Evolutionary conservation across 2,888 invertebrate species (phyloP).

Genomic region (Dolomedes plantarius): DNA sequence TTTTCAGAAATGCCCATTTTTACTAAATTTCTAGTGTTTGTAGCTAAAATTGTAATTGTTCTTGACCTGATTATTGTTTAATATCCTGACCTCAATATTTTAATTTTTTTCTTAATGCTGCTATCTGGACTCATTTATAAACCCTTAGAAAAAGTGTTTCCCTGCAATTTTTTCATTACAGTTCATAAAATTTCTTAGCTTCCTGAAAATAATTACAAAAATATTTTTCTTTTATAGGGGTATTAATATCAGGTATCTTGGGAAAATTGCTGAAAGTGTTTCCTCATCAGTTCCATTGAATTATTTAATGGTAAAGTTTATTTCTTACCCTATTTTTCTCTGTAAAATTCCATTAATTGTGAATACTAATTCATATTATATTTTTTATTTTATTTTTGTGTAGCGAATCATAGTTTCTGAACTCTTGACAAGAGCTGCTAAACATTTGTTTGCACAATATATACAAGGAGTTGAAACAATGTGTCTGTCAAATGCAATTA

Average conservation of each 20-base stretch:
- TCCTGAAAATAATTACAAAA: too few relatives aligned
- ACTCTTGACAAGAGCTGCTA: slow-evolving; percentile 90
- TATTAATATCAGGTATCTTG: slow-evolving; percentile 97
- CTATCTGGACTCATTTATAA: too few relatives aligned
- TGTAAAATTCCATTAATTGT: neutral
- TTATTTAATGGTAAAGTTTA: slow-evolving; percentile 81
- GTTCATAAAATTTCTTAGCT: neutral
- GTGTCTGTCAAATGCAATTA: slow-evolving; percentile 91
- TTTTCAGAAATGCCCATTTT: too few relatives aligned
- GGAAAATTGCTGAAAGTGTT: slow-evolving; percentile 89
- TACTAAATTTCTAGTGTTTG: too few relatives aligned
- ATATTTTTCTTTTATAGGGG: slow-evolving; percentile 81
- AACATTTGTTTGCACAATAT: slow-evolving; percentile 94
- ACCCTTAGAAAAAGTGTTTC: too few relatives aligned
- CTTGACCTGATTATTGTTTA: too few relatives aligned
- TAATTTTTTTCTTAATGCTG: too few relatives aligned
- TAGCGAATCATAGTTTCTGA: slow-evolving; percentile 94
- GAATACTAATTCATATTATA: neutral
- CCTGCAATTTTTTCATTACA: neutral
- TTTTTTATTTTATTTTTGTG: slow-evolving; percentile 76
- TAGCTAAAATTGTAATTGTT: too few relatives aligned
- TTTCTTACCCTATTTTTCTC: neutral
- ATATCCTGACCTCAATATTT: too few relatives aligned
- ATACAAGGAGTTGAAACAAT: slow-evolving; percentile 94
- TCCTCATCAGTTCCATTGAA: slow-evolving; percentile 86